Percentiles rank a stretch among this genome's conserved stretches.
Evolutionary conservation across 2,113 vertebrate genomes (phyloP).

Genomic region (Pelodiscus sinensis): DNA sequence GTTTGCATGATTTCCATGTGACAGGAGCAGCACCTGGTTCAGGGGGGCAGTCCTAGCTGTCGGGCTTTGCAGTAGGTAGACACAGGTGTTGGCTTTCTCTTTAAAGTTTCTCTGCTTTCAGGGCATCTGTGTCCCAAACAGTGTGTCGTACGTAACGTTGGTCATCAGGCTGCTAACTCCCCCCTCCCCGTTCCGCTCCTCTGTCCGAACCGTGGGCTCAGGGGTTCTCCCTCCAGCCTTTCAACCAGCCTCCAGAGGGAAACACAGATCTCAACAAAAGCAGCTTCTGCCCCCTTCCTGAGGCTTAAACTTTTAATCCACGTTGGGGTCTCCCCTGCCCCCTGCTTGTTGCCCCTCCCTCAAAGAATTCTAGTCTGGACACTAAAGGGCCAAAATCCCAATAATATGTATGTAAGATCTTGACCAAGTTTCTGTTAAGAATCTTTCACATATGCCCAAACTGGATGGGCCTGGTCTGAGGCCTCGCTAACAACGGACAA

Average conservation of each 20-base stretch:
- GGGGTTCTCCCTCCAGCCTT: background rate
- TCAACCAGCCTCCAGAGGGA: background rate
- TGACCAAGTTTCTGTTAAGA: no score
- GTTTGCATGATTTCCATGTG: accelerated
- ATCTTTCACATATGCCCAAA: no score
- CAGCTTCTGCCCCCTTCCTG: background rate
- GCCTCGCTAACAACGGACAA: no score
- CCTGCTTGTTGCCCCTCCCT: background rate
- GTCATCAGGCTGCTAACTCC: background rate
- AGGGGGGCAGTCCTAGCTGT: background rate
- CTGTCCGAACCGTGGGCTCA: background rate
- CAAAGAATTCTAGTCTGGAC: no score
- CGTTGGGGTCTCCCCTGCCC: background rate
- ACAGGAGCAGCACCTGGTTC: background rate
- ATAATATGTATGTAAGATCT: no score
- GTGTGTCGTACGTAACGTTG: background rate
- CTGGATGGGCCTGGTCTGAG: no score
- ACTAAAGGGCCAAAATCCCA: no score
- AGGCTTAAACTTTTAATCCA: background rate
- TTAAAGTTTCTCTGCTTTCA: background rate
- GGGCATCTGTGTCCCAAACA: background rate
- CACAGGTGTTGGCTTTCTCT: background rate
- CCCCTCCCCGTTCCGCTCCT: background rate
- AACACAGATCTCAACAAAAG: background rate
- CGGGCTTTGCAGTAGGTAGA: accelerated